These are phyloP conservation scores for Drosophila kohkoa DNA, from an alignment of 1,140 invertebrate species.

Conservation along the genomic window DNA sequence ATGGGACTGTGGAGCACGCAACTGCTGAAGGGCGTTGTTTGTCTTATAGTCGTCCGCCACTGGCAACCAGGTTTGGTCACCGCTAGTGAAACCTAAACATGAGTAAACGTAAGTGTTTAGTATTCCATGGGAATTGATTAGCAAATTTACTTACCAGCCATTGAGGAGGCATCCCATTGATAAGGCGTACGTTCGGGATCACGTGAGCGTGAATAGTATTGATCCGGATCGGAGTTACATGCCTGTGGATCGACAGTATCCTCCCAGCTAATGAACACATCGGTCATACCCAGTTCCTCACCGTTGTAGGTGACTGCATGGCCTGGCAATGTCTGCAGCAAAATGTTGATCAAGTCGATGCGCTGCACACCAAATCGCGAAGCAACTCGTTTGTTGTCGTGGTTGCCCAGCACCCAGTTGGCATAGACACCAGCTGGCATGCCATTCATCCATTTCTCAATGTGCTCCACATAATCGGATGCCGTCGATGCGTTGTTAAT, in stretches of 20 bases:
- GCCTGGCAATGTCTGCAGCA: constrained; percentile 88
- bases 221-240: constrained; percentile 72
- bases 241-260: constrained; percentile 85
- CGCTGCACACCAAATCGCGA: constrained; percentile 87
- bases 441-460: constrained; percentile 87
- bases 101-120: not conserved
- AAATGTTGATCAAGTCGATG: constrained; percentile 88
- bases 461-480: constrained; percentile 85
- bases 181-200: constrained; percentile 89
- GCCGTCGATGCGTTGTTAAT: constrained; percentile 87
- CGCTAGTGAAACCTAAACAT: constrained; percentile 86
- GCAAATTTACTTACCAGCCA: constrained; percentile 81
- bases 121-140: not conserved
- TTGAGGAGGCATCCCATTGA: constrained; percentile 87
- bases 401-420: constrained; percentile 88
- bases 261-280: constrained; percentile 87
- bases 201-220: constrained; percentile 81
- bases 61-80: constrained; percentile 89
- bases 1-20: constrained; percentile 71
- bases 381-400: constrained; percentile 89
- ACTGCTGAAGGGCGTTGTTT: constrained; percentile 86
- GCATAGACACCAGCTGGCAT: constrained; percentile 85
- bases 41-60: constrained; percentile 86
- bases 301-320: constrained; percentile 90
- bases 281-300: constrained; percentile 93